A percentile compares a stretch with the other conserved stretches of the same genome.
These are phyloP conservation scores for Nomada fabriciana DNA, from an alignment of 2,888 invertebrate genomes.

Conservation along the genomic window DNA sequence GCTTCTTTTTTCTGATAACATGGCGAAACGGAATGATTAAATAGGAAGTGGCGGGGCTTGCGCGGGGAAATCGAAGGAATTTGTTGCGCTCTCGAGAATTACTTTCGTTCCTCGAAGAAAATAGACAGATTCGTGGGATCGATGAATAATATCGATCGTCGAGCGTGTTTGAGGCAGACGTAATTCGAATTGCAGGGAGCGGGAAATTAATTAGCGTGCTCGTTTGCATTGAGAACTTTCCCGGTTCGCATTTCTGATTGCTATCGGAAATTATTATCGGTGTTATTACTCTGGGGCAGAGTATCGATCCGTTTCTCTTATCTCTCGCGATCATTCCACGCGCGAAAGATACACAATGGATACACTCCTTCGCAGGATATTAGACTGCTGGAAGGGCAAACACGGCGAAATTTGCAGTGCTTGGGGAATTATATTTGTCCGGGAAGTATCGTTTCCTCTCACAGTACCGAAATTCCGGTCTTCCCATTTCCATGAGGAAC, in stretches of 20 bases:
- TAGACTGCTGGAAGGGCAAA: constrained; percentile 52
- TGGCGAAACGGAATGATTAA: no score
- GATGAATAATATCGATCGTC: not conserved
- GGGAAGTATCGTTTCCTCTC: constrained; percentile 29
- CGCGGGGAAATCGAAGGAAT: not conserved
- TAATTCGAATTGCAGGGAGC: not conserved
- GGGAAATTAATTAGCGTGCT: not conserved
- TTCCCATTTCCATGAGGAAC: not conserved
- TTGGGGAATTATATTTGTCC: constrained; percentile 59
- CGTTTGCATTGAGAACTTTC: not conserved
- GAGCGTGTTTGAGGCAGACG: no score
- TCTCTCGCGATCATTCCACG: constrained; percentile 48
- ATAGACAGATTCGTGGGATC: not conserved
- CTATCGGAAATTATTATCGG: constrained; percentile 16
- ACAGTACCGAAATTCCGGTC: not conserved
- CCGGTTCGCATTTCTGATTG: not conserved
- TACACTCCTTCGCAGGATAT: constrained; percentile 57
- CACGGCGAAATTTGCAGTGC: constrained; percentile 51
- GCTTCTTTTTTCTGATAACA: no score
- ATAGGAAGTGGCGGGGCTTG: no score
- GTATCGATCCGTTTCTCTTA: constrained; percentile 28
- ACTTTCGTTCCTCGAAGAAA: not conserved
- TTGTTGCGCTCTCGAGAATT: not conserved
- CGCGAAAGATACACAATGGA: constrained; percentile 35
- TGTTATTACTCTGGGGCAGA: not conserved